Evolutionary conservation across 2,113 vertebrate genomes (phyloP).

Genomic region (Leucopsar rothschildi): DNA sequence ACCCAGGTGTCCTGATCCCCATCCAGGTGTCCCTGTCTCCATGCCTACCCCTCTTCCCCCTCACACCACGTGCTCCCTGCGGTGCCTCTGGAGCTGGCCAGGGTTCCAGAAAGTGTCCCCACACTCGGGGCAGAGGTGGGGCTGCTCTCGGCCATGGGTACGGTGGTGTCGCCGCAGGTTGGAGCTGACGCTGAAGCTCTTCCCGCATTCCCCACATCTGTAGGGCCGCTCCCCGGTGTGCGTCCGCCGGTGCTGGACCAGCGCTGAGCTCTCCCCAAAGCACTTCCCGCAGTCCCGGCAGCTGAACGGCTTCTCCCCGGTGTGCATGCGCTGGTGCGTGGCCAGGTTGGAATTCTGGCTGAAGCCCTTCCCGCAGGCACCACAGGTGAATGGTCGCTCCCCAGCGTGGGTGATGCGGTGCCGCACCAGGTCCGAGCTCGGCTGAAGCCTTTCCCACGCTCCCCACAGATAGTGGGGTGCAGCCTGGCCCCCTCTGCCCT

Average conservation of each 20-base stretch:
- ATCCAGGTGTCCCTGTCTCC: not conserved
- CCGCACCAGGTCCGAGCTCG: constrained; percentile 57
- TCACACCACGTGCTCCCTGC: constrained; percentile 36
- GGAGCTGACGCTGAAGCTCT: constrained; percentile 69
- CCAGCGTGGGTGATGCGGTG: constrained; percentile 63
- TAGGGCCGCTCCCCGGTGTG: constrained; percentile 74
- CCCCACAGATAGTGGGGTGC: constrained; percentile 57
- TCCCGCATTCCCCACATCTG: constrained; percentile 67
- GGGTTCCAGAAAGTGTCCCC: constrained; percentile 67
- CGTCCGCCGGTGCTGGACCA: not conserved
- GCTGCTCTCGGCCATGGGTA: constrained; percentile 74
- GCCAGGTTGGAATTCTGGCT: constrained; percentile 67
- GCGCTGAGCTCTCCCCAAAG: not conserved
- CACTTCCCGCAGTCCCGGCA: not conserved
- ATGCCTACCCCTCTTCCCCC: not conserved
- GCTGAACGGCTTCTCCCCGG: not conserved
- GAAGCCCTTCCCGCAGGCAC: constrained; percentile 79
- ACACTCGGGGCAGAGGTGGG: constrained; percentile 81
- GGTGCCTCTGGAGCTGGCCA: constrained; percentile 55
- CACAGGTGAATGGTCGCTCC: constrained; percentile 69
- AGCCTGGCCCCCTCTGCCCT: constrained; percentile 9
- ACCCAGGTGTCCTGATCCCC: not conserved
- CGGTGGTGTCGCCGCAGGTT: constrained; percentile 32
- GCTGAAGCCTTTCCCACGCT: constrained; percentile 68
- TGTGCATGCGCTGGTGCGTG: constrained; percentile 7